Base-by-base conservation (phyloP, 2,888 invertebrate species). In the Aquatica leii region DNA sequence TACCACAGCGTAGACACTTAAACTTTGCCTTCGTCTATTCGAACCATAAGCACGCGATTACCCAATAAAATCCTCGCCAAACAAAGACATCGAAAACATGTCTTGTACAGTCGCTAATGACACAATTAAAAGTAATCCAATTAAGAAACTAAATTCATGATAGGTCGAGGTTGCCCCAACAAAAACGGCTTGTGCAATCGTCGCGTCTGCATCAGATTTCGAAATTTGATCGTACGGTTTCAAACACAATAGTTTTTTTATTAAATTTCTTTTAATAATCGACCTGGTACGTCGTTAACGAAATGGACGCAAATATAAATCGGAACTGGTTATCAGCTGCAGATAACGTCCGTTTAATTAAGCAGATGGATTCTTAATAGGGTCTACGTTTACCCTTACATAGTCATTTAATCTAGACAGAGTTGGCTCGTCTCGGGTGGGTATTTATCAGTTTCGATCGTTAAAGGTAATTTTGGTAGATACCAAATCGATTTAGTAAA, bases 331-430 rank as follows among this genome's bases (percentile, higher is more conserved):
- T 56, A 62, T 62, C 62, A 62, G 56, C 62, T 57, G 62, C 62
- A 51, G 56, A 62, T 62, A 62, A 56, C 56, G 15, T 55, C 12
- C 56, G 56, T 62, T 62, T 62, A 56, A 62, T 62, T 62, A 62
- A 62, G 57, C 56, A 62, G 62, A 62, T 62, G 62, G 62, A 57
- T 50, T 48, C 54, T 54, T 60, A 60, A 60, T 60, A 60, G 60
- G 24, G 54, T 60, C 50, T 60, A 48, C 54, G 48, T 60, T 54
- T 49, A 60, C 60, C 60, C 60, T 54, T 49, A 48, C 4, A 41
- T n/a, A 60, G 51, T 21, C 52, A 46, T 53, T 53, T 53, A 41
- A 43, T 52, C 17, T 9, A 43, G 12, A 12, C 59, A 59, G 43
- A 18, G 59, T 51, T 51, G 31, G 34, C 59, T 59, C 52, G 59